Base-by-base conservation (phyloP, 2,888 invertebrate species). In the Phortica okadai region DNA sequence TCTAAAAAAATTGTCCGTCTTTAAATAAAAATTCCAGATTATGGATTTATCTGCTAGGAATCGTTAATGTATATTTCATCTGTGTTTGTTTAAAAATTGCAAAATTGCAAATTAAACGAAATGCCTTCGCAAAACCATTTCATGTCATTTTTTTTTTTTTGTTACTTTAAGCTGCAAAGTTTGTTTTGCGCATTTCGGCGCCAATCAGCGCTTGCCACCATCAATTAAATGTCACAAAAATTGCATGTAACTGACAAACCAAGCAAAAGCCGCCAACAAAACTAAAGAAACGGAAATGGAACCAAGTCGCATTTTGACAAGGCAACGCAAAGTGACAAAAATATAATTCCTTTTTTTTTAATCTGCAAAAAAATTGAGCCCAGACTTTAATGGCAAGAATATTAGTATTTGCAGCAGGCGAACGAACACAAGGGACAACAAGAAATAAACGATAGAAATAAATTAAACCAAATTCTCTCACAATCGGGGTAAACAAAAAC, bases 181-280 rank as follows among this genome's bases (percentile, higher is more conserved):
- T 81, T 77, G 79, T 78, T 62, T 66, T 54, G 44, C 41, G 44
- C 16, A 11, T 70, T 25, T n/a, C 79, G 78, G 88, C 87, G 88
- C 88, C 88, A 88, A 88, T 89, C 89, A 88, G 89, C 87, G 83
- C 88, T 84, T 88, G 87, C 89, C 89, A 88, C 88, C 88, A 87
- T 88, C 89, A 88, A 86, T 86, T 85, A 87, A 84, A 83, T 85
- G 87, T 86, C 87, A 87, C 42, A 66, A 33, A 56, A 45, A 42
- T 67, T 67, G 74, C 74, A 74, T 74, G 74, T 74, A 56, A 50
- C 54, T 67, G 74, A 66, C 74, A 74, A 74, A 66, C 66, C 45
- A 54, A n/a, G 33, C 70, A 10, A 54, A n/a, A 56, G 41, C 33
- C n/a, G 41, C 16, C 54, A 72, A 45, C 69, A 21, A 14, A 44